Percentiles rank a stretch among this genome's conserved stretches.
Evolutionary conservation across 1,140 invertebrate genomes (phyloP).

Genomic region (Zaprionus lachaisei): DNA sequence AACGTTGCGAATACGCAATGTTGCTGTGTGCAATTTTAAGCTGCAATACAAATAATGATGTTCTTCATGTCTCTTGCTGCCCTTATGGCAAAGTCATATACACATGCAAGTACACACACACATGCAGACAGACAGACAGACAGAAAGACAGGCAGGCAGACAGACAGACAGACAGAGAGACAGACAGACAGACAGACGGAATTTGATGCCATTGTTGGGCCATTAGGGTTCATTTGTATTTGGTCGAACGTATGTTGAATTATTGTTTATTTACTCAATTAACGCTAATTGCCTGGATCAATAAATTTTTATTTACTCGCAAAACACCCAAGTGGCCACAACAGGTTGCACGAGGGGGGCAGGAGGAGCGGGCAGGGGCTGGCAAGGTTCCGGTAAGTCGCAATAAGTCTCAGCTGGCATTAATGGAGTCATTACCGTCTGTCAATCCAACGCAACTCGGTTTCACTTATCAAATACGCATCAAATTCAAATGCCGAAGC

Average conservation of each 20-base stretch:
- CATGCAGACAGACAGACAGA: constrained; percentile 14
- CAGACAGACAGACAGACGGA: constrained; percentile 5
- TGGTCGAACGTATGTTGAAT: constrained; percentile 52
- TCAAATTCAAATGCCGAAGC: constrained; percentile 46
- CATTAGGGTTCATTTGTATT: constrained; percentile 53
- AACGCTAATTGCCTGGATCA: constrained; percentile 76
- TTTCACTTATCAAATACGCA: constrained; percentile 53
- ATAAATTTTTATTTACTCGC: constrained; percentile 76
- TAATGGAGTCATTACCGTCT: constrained; percentile 54
- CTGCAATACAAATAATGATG: constrained; percentile 55
- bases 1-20: constrained; percentile 15
- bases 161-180: constrained; percentile 34
- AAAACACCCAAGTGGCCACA: constrained; percentile 32
- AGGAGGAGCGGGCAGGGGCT: background rate
- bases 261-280: constrained; percentile 79
- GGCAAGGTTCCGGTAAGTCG: constrained; percentile 8
- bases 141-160: background rate
- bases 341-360: background rate
- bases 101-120: constrained; percentile 23
- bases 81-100: constrained; percentile 12
- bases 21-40: constrained; percentile 31
- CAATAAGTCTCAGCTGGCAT: constrained; percentile 48
- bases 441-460: constrained; percentile 31
- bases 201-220: constrained; percentile 44
- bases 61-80: constrained; percentile 41